Base-by-base conservation (phyloP, 1,140 invertebrate genomes). In the Drosophila yakuba region DNA sequence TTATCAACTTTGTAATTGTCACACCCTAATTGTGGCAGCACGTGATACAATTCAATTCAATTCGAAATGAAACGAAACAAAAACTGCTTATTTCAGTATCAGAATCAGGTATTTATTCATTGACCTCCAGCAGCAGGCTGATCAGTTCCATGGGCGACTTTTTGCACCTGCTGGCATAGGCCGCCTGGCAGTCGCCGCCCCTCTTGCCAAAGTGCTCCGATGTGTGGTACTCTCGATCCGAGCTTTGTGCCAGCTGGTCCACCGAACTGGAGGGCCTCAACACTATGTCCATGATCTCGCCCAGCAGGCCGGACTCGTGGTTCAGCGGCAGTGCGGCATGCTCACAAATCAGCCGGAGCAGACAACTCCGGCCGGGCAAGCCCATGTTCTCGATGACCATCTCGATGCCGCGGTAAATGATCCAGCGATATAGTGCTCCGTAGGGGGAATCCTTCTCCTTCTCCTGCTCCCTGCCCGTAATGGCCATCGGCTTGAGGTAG, bases 281-380 rank as follows among this genome's bases (percentile, higher is more conserved):
- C 60, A 96, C 92, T 76, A 95, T 93, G 90, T 96, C 95, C 36
- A 96, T 91, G 73, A 96, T 92, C 93, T 96, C 95, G 11, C 94
- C 95, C 47, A 95, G 92, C 66, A 96, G 93, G 10, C 95, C 95
- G 68, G 94, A 94, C 74, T 94, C 94, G 79, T 94, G 93, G 64
- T 93, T 93, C 74, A 96, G 94, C 54, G 96, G 95, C 43, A 94
- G 92, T 28, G 94, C 94, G 0, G 95, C 95, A 12, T 95, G 94
- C 90, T 97, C 96, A 85, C 96, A 97, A 91, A 97, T 95, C 63
- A 95, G 94, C 68, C 95, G 94, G 45, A 96, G 93, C 57, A 97
- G 93, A 88, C 96, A 97, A 52, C 93, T 93, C 54, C 94, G 93
- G 10, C 96, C 96, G 45, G 94, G 93, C 71, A 94, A 93, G 8